Conservation (phyloP, 2,113 vertebrate species). For the Phrynocephalus versicolor region DNA sequence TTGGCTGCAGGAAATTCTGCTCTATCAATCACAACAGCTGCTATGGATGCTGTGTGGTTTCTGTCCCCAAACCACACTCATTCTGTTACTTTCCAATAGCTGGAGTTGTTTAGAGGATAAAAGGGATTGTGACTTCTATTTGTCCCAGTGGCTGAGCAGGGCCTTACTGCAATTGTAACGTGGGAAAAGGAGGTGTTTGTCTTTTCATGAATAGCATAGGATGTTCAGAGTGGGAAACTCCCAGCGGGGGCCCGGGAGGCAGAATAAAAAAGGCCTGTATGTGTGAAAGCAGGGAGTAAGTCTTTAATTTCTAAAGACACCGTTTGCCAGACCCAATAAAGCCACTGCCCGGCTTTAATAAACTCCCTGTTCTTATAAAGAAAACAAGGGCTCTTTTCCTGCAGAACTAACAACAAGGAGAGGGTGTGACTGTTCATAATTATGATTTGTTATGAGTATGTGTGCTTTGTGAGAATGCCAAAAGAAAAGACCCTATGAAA, state of each 20-base stretch:
- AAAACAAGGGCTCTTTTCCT: conserved; percentile 25
- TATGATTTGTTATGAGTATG: not conserved
- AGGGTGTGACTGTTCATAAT: conserved; percentile 35
- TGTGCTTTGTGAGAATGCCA: not conserved
- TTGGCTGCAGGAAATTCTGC: no score
- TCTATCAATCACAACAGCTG: no score
- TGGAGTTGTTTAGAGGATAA: not conserved
- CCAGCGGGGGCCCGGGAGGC: conserved; percentile 19
- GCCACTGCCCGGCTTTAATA: conserved; percentile 6
- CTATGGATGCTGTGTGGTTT: not conserved
- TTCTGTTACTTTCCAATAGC: not conserved
- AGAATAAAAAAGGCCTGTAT: conserved; percentile 6
- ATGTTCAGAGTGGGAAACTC: conserved; percentile 14
- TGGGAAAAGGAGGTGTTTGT: not conserved
- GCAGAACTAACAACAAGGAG: conserved; percentile 10
- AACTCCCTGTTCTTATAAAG: conserved; percentile 11
- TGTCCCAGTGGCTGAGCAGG: not conserved
- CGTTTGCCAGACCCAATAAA: conserved; percentile 19
- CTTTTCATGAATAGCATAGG: not conserved
- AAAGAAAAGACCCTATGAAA: not conserved
- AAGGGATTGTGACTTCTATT: not conserved
- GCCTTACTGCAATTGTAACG: not conserved
- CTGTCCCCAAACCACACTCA: not conserved
- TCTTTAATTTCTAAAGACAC: conserved; percentile 8
- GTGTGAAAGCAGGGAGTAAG: not conserved